These are phyloP conservation scores for Seriola quinqueradiata DNA, from an alignment of 2,113 vertebrate genomes.

Conservation along the genomic window DNA sequence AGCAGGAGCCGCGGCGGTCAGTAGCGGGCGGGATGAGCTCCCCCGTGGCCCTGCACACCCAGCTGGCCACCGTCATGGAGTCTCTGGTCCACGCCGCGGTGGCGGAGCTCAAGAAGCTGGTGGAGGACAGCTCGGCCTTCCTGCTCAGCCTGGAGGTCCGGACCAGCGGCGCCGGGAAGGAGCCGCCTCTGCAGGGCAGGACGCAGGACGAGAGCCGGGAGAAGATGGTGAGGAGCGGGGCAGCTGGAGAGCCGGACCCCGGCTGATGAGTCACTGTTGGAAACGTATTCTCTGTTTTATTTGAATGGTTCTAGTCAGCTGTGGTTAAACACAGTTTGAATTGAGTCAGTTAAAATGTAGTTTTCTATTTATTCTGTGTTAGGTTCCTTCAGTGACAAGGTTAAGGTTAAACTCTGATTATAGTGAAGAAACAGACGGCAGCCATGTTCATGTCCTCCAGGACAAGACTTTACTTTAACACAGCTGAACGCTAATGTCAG, in stretches of 20 bases:
- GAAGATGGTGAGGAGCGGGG: conserved; percentile 66
- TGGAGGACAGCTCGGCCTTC: conserved; percentile 46
- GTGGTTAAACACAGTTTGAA: no score
- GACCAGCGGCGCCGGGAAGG: not conserved
- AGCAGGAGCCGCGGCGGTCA: not conserved
- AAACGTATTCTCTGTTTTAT: no score
- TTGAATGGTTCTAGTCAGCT: not conserved
- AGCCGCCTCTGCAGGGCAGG: not conserved
- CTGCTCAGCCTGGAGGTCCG: conserved; percentile 17
- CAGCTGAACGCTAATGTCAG: no score
- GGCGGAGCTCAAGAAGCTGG: conserved; percentile 76
- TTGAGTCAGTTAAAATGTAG: no score
- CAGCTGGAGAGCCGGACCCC: fast-evolving
- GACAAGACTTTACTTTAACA: no score
- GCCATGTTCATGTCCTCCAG: no score
- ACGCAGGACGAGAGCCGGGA: conserved; percentile 38
- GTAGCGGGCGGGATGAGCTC: conserved; percentile 66
- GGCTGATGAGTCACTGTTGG: fast-evolving
- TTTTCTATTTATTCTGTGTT: no score
- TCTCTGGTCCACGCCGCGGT: conserved; percentile 80
- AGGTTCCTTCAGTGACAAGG: no score
- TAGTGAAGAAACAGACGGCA: no score
- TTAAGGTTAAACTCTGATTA: no score
- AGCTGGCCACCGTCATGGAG: conserved; percentile 82
- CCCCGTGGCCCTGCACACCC: conserved; percentile 63